phyloP scores from a whole-genome alignment of 2,888 invertebrate species.

The Marronus borbonicus region DNA sequence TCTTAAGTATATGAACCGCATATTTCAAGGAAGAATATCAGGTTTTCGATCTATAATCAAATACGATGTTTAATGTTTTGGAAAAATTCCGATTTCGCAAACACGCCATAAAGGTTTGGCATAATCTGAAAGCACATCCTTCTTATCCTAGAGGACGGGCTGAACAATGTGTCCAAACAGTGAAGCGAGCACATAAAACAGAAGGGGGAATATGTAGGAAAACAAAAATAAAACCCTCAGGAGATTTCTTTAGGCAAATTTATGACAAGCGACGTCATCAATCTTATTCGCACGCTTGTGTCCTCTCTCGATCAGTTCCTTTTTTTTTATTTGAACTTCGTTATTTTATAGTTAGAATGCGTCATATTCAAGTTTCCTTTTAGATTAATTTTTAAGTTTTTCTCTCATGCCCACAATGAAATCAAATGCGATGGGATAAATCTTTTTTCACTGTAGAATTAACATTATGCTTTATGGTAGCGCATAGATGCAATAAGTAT shows the following conservation, averaged over 20 bases:
- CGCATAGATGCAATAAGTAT: no score
- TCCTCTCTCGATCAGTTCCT: slow-evolving; percentile 2
- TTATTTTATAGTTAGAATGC: neutral
- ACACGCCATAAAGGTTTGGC: slow-evolving; percentile 58
- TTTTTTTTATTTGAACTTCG: slow-evolving; percentile 1
- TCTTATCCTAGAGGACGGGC: slow-evolving; percentile 62
- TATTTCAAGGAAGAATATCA: slow-evolving; percentile 10
- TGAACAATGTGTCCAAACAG: slow-evolving; percentile 64
- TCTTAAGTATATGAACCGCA: slow-evolving; percentile 13
- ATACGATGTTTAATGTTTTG: slow-evolving; percentile 50
- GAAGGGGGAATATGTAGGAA: slow-evolving; percentile 61
- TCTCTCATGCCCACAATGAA: no score
- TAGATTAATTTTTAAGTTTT: neutral
- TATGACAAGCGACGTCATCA: slow-evolving; percentile 66
- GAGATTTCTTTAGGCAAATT: slow-evolving; percentile 68
- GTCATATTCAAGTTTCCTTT: neutral
- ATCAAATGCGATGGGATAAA: no score
- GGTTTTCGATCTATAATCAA: slow-evolving; percentile 37
- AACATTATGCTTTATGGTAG: no score
- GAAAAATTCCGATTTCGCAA: slow-evolving; percentile 51
- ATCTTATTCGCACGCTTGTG: slow-evolving; percentile 62
- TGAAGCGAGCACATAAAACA: slow-evolving; percentile 64
- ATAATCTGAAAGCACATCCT: slow-evolving; percentile 66
- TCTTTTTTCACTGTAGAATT: no score
- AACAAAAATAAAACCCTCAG: slow-evolving; percentile 64